A percentile compares a stretch with the other conserved stretches of the same genome.
Conservation (phyloP, 2,888 invertebrate species). For the Camptogramma bilineatum region DNA sequence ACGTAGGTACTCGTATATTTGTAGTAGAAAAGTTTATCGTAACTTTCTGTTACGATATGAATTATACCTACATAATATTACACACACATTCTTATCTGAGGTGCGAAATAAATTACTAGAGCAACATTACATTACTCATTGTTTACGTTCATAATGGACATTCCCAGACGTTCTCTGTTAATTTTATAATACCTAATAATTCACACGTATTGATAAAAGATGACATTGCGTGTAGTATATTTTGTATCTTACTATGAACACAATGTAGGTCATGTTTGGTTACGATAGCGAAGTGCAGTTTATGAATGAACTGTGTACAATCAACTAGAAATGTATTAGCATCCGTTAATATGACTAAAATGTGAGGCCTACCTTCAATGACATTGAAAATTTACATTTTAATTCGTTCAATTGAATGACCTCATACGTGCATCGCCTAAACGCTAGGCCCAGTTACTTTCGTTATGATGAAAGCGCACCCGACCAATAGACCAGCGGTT, state of each 20-base stretch:
- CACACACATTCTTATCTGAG: slow-evolving; percentile 52
- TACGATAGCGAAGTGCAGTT: slow-evolving; percentile 31
- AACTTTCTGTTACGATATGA: slow-evolving; percentile 41
- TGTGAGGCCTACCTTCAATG: slow-evolving; percentile 23
- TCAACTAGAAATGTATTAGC: slow-evolving; percentile 5
- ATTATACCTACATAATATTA: slow-evolving; percentile 43
- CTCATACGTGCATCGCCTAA: slow-evolving; percentile 49
- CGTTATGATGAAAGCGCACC: slow-evolving; percentile 54
- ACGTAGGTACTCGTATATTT: background rate
- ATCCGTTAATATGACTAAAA: background rate
- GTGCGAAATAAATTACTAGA: slow-evolving; percentile 32
- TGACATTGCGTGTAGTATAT: slow-evolving; percentile 29
- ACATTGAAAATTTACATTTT: slow-evolving; percentile 39
- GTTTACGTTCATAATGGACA: slow-evolving; percentile 41
- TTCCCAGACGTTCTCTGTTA: slow-evolving; percentile 27
- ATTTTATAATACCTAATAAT: slow-evolving; percentile 19
- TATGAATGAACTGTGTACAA: slow-evolving; percentile 30
- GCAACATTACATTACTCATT: slow-evolving; percentile 39
- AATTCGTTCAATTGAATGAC: slow-evolving; percentile 45
- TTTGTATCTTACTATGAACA: slow-evolving; percentile 24
- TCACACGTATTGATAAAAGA: slow-evolving; percentile 24
- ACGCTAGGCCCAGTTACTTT: slow-evolving; percentile 47
- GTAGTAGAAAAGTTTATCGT: slow-evolving; percentile 21
- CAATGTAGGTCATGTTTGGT: slow-evolving; percentile 22
- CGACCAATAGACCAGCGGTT: slow-evolving; percentile 69